A percentile compares a stretch with the other conserved stretches of the same genome.
Evolutionary conservation across 2,797 vertebrate genomes (phyloP).

Genomic region (Fistularia commersonii): DNA sequence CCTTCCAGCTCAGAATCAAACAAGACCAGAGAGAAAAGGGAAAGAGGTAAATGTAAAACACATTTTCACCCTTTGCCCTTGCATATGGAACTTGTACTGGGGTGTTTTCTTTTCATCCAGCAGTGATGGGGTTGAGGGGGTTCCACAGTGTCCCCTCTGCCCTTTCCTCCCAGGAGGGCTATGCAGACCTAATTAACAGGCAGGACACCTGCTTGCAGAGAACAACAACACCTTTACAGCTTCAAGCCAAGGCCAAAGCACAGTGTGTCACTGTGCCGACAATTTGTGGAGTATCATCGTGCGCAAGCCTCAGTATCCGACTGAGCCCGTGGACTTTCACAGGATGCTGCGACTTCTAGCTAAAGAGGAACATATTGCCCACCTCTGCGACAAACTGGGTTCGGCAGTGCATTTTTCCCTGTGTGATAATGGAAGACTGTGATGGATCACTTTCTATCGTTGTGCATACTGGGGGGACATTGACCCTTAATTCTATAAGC

Average conservation of each 20-base stretch:
- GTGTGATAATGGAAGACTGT: too few species aligned
- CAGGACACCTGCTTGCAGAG: constrained; percentile 32
- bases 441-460: too few species aligned
- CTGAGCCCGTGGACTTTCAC: too few species aligned
- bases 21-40: constrained; percentile 33
- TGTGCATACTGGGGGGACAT: too few species aligned
- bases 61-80: constrained; percentile 61
- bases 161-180: constrained; percentile 48
- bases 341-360: too few species aligned
- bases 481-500: too few species aligned
- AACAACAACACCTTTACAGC: constrained; percentile 36
- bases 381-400: too few species aligned
- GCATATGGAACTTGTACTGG: constrained; percentile 66
- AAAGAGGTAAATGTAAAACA: constrained; percentile 64
- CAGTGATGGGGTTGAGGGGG: constrained; percentile 48
- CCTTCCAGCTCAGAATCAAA: constrained; percentile 61
- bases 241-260: constrained; percentile 11
- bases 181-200: constrained; percentile 57
- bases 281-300: neutral
- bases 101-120: constrained; percentile 74
- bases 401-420: too few species aligned
- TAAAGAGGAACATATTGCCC: too few species aligned
- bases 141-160: constrained; percentile 56
- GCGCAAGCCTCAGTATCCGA: too few species aligned
- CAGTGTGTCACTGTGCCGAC: too few species aligned